Conservation (phyloP, 1,140 invertebrate species). For the Trissolcus basalis region DNA sequence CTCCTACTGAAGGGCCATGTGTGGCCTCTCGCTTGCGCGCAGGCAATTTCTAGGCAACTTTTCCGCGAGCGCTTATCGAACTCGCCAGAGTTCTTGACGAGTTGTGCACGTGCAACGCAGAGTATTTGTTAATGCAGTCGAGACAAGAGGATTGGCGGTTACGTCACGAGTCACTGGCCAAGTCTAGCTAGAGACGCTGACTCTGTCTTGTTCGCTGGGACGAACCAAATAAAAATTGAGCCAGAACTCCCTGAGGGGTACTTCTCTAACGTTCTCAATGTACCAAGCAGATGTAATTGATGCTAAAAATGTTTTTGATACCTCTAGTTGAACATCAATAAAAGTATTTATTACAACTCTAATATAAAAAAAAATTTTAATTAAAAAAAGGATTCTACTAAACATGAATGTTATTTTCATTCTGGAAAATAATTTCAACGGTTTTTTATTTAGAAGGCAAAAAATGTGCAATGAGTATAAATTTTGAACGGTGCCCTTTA, state of each 20-base stretch:
- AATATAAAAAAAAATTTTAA: too few relatives aligned
- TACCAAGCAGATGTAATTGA: too few relatives aligned
- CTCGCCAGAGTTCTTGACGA: conserved; percentile 26
- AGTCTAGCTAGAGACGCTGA: conserved; percentile 17
- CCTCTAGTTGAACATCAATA: too few relatives aligned
- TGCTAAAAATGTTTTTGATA: too few relatives aligned
- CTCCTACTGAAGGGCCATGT: not conserved
- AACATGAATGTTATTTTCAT: too few relatives aligned
- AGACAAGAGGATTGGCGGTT: conserved; percentile 47
- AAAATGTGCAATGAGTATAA: too few relatives aligned
- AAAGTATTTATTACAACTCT: too few relatives aligned
- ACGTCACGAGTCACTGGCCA: conserved; percentile 50
- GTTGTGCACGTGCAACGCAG: conserved; percentile 40
- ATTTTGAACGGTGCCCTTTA: too few relatives aligned
- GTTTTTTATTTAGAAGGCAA: too few relatives aligned
- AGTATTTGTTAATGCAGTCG: conserved; percentile 49
- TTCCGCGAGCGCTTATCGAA: conserved; percentile 40
- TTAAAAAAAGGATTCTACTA: too few relatives aligned
- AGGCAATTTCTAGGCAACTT: conserved; percentile 25
- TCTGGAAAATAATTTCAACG: too few relatives aligned
- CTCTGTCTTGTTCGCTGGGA: conserved; percentile 14
- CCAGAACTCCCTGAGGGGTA: not conserved
- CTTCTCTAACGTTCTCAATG: too few relatives aligned
- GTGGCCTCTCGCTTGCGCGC: conserved; percentile 6
- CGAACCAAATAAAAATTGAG: not conserved